phyloP scores from a whole-genome alignment of 1,140 invertebrate species.

The Mamestra configurata region DNA sequence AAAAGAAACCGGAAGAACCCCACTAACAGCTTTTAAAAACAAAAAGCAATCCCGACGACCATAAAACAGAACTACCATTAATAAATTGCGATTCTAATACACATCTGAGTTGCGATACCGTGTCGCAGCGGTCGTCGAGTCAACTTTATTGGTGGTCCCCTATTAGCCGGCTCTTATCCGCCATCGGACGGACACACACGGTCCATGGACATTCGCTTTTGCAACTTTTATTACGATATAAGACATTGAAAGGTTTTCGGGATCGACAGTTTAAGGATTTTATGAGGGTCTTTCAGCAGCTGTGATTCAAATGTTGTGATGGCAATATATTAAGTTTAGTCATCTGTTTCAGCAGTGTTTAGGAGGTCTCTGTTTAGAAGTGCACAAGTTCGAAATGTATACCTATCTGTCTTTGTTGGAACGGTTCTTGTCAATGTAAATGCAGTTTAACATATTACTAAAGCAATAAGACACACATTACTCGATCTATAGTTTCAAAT shows the following conservation, averaged over 20 bases:
- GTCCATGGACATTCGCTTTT: conserved; percentile 29
- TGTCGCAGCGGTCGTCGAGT: conserved; percentile 35
- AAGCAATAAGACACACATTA: too few relatives aligned
- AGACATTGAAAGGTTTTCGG: neutral
- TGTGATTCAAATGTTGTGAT: neutral
- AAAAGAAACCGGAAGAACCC: neutral
- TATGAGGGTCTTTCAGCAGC: neutral
- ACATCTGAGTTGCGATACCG: conserved; percentile 54
- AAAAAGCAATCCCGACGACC: conserved; percentile 25
- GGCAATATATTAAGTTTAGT: neutral
- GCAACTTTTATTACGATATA: conserved; percentile 47
- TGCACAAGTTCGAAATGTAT: neutral
- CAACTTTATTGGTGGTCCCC: conserved; percentile 53
- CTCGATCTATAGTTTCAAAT: neutral
- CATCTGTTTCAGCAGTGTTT: neutral
- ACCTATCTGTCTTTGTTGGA: neutral
- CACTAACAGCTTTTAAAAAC: neutral
- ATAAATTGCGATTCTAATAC: conserved; percentile 65
- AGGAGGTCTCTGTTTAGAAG: neutral
- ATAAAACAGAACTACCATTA: conserved; percentile 63
- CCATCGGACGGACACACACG: conserved; percentile 53
- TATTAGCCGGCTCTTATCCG: conserved; percentile 54
- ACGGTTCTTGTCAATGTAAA: neutral
- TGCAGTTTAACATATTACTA: neutral
- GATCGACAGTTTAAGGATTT: neutral